Evolutionary conservation across 2,113 vertebrate species (phyloP), one percentile per base, ranked within the genome.

Genomic region (Nothobranchius furzeri): DNA sequence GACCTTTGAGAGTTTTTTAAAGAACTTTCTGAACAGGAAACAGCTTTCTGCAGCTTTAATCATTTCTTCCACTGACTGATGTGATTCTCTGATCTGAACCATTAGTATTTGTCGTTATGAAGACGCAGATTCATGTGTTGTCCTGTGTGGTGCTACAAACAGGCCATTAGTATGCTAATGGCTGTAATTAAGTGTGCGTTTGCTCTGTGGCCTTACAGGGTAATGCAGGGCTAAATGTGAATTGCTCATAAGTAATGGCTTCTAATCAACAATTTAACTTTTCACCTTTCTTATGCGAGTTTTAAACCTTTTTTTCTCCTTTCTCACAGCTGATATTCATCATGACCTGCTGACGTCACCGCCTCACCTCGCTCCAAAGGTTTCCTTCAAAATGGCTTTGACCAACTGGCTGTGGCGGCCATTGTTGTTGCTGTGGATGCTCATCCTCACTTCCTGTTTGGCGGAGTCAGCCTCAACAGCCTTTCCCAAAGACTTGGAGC

Each of bases 401-500:
- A 14, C 50, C 11, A 17, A 6, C 25, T 60, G 76, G 79, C 45
- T 3, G 75, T 70, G 61, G 85, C 71, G 35, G 5, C 64, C 8
- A 40, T 25, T 17, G 13, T 14, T 37, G 2, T 46, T 48, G 10
- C 24, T 50, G 15, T 36, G 61, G 53, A 63, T 81, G 42, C 55
- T 85, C 12, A 0, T 61, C 20, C 60, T 85, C n/a, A 0, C 68
- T 40, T 78, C 57, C 67, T 82, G 84, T 48, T 68, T 79, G 66
- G 65, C 65, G 0, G 56, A 68, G 46, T 70, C 75, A 3, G 63
- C 66, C 14, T 51, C 60, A 2, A 61, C 80, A 6, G 68, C 87
- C 25, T 92, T 92, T 71, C 92, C 91, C 59, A 87, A 69, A 65
- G 92, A 93, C 77, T 78, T 92, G 65, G 78, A 90, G 72, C 88